phyloP scores from a whole-genome alignment of 2,888 invertebrate genomes.

The Ornithoptera priamus region DNA sequence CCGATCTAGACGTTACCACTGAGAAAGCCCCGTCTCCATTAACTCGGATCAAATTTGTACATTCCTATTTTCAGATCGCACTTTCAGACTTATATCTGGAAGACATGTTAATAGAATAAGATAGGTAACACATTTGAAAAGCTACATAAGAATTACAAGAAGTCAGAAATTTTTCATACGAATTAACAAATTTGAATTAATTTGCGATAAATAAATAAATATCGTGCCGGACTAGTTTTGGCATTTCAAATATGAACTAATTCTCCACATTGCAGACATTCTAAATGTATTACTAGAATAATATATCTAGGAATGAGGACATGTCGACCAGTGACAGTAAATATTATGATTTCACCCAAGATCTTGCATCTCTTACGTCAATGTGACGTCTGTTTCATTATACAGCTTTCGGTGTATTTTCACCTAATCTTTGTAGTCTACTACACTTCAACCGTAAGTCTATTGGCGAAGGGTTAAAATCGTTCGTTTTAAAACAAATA shows the following conservation, averaged over 20 bases:
- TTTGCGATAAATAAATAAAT: background rate
- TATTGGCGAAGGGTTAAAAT: slow-evolving; percentile 51
- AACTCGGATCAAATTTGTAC: slow-evolving; percentile 4
- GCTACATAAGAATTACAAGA: background rate
- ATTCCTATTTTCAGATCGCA: slow-evolving; percentile 4
- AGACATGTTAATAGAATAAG: background rate
- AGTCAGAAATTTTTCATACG: background rate
- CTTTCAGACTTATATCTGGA: background rate
- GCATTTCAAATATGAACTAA: slow-evolving; percentile 14
- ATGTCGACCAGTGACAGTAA: slow-evolving; percentile 65
- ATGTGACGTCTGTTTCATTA: slow-evolving; percentile 77
- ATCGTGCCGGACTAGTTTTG: background rate
- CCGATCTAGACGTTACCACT: slow-evolving; percentile 4
- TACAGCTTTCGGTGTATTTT: slow-evolving; percentile 53
- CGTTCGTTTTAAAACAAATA: slow-evolving; percentile 41
- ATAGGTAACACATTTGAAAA: background rate
- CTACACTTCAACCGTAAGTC: slow-evolving; percentile 51
- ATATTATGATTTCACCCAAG: slow-evolving; percentile 74
- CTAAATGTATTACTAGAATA: slow-evolving; percentile 53
- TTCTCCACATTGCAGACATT: slow-evolving; percentile 29
- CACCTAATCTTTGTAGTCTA: slow-evolving; percentile 49
- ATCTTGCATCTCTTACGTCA: slow-evolving; percentile 76
- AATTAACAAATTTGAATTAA: background rate
- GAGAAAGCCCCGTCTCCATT: slow-evolving; percentile 8
- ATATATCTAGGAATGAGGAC: slow-evolving; percentile 65